phyloP scores from a whole-genome alignment of 2,113 vertebrate genomes.

The Podocnemis expansa region DNA sequence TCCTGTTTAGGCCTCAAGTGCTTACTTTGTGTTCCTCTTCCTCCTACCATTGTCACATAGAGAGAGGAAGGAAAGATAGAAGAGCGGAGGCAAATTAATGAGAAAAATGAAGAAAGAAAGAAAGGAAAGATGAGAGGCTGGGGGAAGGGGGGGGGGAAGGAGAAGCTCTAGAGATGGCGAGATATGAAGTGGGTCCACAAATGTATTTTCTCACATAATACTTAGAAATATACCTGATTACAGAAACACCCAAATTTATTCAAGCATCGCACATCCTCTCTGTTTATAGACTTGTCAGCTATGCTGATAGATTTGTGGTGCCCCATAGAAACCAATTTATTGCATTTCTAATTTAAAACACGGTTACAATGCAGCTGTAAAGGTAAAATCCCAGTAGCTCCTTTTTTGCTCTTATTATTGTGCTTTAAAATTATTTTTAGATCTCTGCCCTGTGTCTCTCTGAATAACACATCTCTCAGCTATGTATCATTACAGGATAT shows the following conservation, averaged over 20 bases:
- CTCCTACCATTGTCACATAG: too few species aligned
- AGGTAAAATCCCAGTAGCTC: slow-evolving; percentile 45
- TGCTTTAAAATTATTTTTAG: slow-evolving; percentile 2
- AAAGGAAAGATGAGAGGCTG: background rate
- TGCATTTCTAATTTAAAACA: slow-evolving; percentile 54
- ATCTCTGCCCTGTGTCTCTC: slow-evolving; percentile 3
- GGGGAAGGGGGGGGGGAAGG: background rate
- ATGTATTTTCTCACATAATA: slow-evolving; percentile 24
- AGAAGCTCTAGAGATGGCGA: background rate
- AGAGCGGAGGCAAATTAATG: background rate
- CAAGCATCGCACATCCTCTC: slow-evolving; percentile 41
- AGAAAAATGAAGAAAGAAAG: background rate
- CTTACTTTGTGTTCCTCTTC: too few species aligned
- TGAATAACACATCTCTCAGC: background rate
- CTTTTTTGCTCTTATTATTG: slow-evolving; percentile 10
- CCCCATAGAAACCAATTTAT: slow-evolving; percentile 17
- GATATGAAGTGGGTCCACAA: slow-evolving; percentile 53
- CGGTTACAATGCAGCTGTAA: slow-evolving; percentile 1
- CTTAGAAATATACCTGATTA: slow-evolving; percentile 58
- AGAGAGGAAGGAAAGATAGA: too few species aligned
- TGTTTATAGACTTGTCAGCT: slow-evolving; percentile 60
- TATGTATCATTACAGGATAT: background rate
- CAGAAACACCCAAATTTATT: slow-evolving; percentile 53
- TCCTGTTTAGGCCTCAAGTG: too few species aligned
- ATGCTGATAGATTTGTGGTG: slow-evolving; percentile 23